phyloP scores from a whole-genome alignment of 1,140 invertebrate species.

The Panagrolaimus sp. region DNA sequence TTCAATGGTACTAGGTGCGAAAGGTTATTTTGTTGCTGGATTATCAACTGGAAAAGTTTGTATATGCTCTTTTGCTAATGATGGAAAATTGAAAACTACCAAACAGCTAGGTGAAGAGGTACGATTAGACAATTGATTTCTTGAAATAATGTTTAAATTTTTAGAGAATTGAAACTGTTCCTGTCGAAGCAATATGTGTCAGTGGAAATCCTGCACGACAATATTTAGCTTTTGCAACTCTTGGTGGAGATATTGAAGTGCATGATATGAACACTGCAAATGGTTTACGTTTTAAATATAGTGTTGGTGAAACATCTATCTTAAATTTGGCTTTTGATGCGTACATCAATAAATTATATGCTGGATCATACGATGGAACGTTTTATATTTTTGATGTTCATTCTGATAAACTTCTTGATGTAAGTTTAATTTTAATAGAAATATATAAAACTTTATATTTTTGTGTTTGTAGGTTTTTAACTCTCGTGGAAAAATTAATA shows the following conservation, averaged over 20 bases:
- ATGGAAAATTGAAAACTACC: background rate
- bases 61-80: background rate
- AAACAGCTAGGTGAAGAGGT: background rate
- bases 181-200: background rate
- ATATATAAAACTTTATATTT: no score
- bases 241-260: background rate
- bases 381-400: slow-evolving; percentile 12
- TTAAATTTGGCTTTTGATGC: background rate
- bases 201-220: background rate
- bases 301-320: background rate
- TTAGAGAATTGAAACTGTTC: background rate
- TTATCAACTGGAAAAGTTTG: background rate
- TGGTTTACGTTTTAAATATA: background rate
- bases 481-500: slow-evolving; percentile 1
- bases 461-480: background rate
- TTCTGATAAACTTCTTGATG: slow-evolving; percentile 2
- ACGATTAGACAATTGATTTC: background rate
- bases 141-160: background rate
- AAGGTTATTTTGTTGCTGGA: background rate
- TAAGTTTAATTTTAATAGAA: no score
- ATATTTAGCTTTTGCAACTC: background rate
- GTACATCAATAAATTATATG: background rate
- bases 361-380: slow-evolving; percentile 2
- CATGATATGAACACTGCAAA: background rate
- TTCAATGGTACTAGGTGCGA: background rate